Evolutionary conservation across 2,888 invertebrate species (phyloP).

Genomic region (Apotomis betuletana): DNA sequence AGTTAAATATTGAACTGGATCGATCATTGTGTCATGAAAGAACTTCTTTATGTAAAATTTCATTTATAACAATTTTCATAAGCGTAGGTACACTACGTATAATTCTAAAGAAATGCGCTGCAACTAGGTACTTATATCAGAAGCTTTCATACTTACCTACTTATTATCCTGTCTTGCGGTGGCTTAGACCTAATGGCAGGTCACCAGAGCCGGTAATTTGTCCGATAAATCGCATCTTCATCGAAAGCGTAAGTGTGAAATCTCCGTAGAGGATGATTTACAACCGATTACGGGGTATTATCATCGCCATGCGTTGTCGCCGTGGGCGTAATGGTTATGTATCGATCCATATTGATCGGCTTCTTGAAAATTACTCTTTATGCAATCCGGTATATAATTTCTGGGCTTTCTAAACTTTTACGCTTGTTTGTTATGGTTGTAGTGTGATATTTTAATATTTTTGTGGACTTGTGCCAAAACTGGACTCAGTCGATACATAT

Average conservation of each 20-base stretch:
- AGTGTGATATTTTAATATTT: background rate
- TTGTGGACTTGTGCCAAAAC: background rate
- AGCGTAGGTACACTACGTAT: too few relatives aligned
- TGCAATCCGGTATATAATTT: background rate
- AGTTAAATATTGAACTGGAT: too few relatives aligned
- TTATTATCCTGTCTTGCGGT: too few relatives aligned
- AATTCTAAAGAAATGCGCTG: too few relatives aligned
- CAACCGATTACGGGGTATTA: conserved; percentile 24
- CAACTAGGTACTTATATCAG: too few relatives aligned
- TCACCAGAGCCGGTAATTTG: conserved; percentile 12
- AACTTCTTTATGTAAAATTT: too few relatives aligned
- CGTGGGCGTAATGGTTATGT: conserved; percentile 26
- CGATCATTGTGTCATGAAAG: too few relatives aligned
- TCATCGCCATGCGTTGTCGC: conserved; percentile 5
- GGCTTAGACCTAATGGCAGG: background rate
- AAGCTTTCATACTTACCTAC: too few relatives aligned
- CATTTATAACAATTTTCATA: too few relatives aligned
- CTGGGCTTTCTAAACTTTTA: conserved; percentile 14
- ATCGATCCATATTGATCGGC: conserved; percentile 8
- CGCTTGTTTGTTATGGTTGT: background rate
- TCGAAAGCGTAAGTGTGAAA: conserved; percentile 31
- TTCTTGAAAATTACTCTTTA: conserved; percentile 8
- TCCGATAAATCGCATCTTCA: conserved; percentile 29
- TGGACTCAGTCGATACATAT: too few relatives aligned
- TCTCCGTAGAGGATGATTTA: conserved; percentile 19